A percentile compares a stretch with the other conserved stretches of the same genome.
Evolutionary conservation across 2,797 vertebrate genomes (phyloP).

Genomic region (Megaceryle alcyon): DNA sequence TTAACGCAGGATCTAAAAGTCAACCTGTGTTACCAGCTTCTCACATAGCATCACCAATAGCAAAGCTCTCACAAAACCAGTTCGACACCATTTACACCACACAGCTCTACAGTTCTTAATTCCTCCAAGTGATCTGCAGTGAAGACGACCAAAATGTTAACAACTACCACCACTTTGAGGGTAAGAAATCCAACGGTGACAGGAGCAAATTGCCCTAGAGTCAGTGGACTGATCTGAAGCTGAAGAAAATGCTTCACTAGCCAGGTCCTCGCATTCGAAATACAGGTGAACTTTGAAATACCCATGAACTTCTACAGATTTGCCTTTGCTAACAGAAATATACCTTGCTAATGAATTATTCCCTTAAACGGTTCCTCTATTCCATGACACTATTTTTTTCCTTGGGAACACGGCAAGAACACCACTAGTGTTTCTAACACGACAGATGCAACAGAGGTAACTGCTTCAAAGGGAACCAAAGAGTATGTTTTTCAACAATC

Average conservation of each 20-base stretch:
- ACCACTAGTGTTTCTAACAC: neutral
- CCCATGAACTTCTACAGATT: neutral
- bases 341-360: neutral
- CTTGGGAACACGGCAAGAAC: neutral
- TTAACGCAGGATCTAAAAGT: neutral
- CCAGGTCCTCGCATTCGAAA: neutral
- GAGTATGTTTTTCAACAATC: neutral
- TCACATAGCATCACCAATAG: neutral
- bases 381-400: fast-evolving
- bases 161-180: neutral
- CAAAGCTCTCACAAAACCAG: neutral
- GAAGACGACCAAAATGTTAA: neutral
- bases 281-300: neutral
- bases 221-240: neutral
- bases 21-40: neutral
- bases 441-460: neutral
- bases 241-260: neutral
- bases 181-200: neutral
- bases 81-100: neutral
- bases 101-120: neutral
- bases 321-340: neutral
- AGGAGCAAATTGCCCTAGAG: neutral
- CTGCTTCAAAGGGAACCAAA: neutral
- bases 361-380: neutral
- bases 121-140: neutral